A percentile compares a stretch with the other conserved stretches of the same genome.
Evolutionary conservation across 2,113 vertebrate genomes (phyloP).

Genomic region (Corapipo altera): DNA sequence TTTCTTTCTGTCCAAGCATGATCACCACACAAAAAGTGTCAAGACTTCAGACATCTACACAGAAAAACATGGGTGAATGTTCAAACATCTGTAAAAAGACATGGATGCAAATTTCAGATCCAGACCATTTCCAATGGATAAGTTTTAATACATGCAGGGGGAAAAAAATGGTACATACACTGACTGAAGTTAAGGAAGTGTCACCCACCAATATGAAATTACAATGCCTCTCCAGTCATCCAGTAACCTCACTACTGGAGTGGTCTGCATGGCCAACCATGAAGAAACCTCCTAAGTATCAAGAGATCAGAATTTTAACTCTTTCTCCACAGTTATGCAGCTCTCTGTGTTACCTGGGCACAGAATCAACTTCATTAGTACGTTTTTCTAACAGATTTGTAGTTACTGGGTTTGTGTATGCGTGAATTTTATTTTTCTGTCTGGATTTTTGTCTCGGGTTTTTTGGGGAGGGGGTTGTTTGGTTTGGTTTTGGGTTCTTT

Average conservation of each 20-base stretch:
- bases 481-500: not conserved
- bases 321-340: not conserved
- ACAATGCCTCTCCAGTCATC: not conserved
- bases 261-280: not conserved
- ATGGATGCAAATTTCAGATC: not conserved
- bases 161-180: not conserved
- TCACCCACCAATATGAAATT: not conserved
- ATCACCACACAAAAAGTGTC: not conserved
- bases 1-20: not conserved
- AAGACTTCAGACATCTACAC: not conserved
- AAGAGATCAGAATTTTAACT: not conserved
- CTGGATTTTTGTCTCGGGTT: not conserved
- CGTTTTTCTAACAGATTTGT: not conserved
- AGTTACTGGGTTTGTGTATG: rapidly evolving
- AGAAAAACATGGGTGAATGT: not conserved
- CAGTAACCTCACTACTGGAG: not conserved
- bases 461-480: not conserved
- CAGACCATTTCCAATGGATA: not conserved
- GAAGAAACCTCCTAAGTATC: not conserved
- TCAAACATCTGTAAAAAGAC: not conserved
- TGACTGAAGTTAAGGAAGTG: not conserved
- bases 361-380: not conserved
- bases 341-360: not conserved
- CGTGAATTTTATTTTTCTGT: not conserved
- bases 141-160: not conserved